Conservation (phyloP, 2,797 vertebrate genomes). For the Nannoperca australis region DNA sequence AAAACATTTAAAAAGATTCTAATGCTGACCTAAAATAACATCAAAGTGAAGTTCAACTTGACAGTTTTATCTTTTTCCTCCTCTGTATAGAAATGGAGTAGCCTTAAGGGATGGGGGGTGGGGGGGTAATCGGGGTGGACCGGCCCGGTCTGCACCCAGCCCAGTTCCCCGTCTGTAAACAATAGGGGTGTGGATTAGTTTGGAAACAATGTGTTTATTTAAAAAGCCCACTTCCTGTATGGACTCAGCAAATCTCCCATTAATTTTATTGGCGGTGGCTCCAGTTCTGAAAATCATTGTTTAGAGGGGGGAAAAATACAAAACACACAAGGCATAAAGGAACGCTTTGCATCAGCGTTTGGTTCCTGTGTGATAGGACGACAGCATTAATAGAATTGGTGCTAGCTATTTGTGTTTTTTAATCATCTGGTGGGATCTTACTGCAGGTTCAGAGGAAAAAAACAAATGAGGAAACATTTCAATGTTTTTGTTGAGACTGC, state of each 20-base stretch:
- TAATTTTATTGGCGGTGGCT: slow-evolving; percentile 86
- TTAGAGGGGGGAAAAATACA: slow-evolving; percentile 71
- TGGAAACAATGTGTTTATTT: slow-evolving; percentile 92
- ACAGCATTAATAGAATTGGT: slow-evolving; percentile 68
- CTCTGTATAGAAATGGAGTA: slow-evolving; percentile 70
- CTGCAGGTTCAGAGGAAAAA: slow-evolving; percentile 56
- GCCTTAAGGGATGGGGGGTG: slow-evolving; percentile 70
- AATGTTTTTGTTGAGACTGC: slow-evolving; percentile 77
- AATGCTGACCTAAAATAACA: slow-evolving; percentile 57
- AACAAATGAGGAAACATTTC: slow-evolving; percentile 67
- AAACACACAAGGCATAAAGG: slow-evolving; percentile 77
- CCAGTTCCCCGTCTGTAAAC: slow-evolving; percentile 86
- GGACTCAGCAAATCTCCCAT: slow-evolving; percentile 86
- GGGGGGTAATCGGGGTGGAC: slow-evolving; percentile 72
- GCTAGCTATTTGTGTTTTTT: slow-evolving; percentile 68
- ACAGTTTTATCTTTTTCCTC: slow-evolving; percentile 64
- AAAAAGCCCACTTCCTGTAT: slow-evolving; percentile 87
- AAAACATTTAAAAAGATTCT: slow-evolving; percentile 30
- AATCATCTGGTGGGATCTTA: slow-evolving; percentile 71
- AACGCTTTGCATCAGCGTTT: slow-evolving; percentile 71
- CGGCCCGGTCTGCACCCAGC: slow-evolving; percentile 75
- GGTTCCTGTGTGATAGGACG: slow-evolving; percentile 81
- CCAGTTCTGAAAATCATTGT: slow-evolving; percentile 86
- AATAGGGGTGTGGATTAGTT: slow-evolving; percentile 89
- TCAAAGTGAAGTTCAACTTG: slow-evolving; percentile 57